Conservation (phyloP, 2,888 invertebrate species). For the Unio delphinus region DNA sequence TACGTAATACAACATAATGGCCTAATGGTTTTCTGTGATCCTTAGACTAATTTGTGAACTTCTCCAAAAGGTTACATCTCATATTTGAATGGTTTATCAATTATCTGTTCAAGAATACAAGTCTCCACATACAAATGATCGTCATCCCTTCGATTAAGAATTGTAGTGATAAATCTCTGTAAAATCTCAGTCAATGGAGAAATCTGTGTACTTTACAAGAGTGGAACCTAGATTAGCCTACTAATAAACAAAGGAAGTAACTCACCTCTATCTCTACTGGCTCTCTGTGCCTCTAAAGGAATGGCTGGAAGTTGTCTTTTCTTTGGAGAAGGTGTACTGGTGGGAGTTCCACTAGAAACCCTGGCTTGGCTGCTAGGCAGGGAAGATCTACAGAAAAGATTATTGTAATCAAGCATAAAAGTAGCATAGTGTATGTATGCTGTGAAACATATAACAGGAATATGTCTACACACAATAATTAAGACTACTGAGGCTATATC, state of each 20-base stretch:
- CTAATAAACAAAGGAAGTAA: neutral
- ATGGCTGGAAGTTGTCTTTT: constrained; percentile 97
- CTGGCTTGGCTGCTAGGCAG: constrained; percentile 33
- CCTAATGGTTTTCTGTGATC: too few relatives aligned
- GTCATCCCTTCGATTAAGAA: too few relatives aligned
- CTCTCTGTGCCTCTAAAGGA: constrained; percentile 75
- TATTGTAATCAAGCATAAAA: neutral
- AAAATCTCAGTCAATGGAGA: neutral
- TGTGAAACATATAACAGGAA: too few relatives aligned
- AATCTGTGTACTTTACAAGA: neutral
- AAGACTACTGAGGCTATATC: too few relatives aligned
- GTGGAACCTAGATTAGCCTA: neutral
- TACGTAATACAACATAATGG: too few relatives aligned
- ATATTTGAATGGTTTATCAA: too few relatives aligned
- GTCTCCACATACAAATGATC: too few relatives aligned
- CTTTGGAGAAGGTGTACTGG: constrained; percentile 87
- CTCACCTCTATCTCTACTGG: constrained; percentile 67
- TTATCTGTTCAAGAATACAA: too few relatives aligned
- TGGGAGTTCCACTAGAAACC: constrained; percentile 85
- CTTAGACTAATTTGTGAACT: too few relatives aligned
- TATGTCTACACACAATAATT: too few relatives aligned
- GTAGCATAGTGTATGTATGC: neutral
- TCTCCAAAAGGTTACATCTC: too few relatives aligned
- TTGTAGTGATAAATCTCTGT: too few relatives aligned
- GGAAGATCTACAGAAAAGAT: constrained; percentile 22